Conservation (phyloP, 2,113 vertebrate species). For the Sakesphorus luctuosus region DNA sequence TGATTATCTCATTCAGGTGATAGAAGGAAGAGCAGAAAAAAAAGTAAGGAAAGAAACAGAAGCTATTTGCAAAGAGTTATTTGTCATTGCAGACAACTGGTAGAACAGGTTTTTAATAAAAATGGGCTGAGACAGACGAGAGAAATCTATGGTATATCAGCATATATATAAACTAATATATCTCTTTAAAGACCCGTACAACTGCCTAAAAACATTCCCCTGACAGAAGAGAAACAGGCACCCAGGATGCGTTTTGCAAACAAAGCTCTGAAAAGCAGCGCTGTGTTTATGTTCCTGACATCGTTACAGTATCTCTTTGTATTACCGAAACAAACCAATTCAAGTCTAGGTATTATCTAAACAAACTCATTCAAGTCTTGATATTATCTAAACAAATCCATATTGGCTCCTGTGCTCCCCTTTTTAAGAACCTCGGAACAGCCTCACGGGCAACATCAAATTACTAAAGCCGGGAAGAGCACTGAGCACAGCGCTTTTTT, state of each 20-base stretch:
- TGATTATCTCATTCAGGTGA: not conserved
- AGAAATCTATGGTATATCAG: not conserved
- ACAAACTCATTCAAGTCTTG: not conserved
- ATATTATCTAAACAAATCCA: not conserved
- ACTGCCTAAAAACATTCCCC: not conserved
- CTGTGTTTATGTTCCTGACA: not conserved
- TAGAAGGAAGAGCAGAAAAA: not conserved
- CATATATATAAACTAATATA: not conserved
- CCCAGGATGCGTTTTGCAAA: not conserved
- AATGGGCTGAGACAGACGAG: not conserved
- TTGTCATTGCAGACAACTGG: not conserved
- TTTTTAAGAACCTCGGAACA: constrained; percentile 29
- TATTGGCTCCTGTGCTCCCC: not conserved
- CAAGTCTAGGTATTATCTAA: not conserved
- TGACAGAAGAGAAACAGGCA: not conserved
- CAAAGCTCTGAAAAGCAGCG: not conserved
- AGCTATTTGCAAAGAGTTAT: not conserved
- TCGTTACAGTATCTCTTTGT: not conserved
- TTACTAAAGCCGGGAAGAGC: constrained; percentile 51
- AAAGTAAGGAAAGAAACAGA: not conserved
- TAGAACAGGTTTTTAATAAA: not conserved
- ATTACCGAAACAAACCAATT: not conserved
- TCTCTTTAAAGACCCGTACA: not conserved
- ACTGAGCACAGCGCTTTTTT: not conserved
- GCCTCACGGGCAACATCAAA: constrained; percentile 50